Base-by-base conservation (phyloP, 2,888 invertebrate genomes). In the Carpatolechia fugitivella region DNA sequence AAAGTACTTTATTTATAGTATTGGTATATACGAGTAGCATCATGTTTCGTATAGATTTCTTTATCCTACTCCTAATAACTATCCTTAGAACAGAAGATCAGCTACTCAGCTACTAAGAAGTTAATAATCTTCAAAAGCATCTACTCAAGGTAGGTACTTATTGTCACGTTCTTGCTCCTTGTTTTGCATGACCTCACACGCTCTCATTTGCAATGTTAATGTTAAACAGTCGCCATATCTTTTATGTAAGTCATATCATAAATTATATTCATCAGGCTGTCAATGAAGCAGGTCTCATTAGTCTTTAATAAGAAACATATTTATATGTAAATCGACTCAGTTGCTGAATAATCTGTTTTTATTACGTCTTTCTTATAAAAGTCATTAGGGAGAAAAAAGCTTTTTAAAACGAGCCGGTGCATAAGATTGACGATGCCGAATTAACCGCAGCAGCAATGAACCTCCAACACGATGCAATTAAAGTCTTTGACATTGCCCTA, bases 131-230 rank as follows among this genome's bases (percentile, higher is more conserved):
- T 29, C n/a, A 29, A 5, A 7, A 13, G 29, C 20, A 29, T 20
- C 4, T 11, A 18, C 10, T 3, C 35, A 35, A 13, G 13, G 18
- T 11, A 33, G n/a, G 20, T 41, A 44, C 29, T 29, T 24, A 68
- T 72, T 72, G 72, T 74, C 74, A 62, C 63, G 61, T 69, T 59
- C 62, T 62, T 59, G 58, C 57, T 58, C 60, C 61, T 70, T 66
- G 66, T 63, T 60, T 35, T 35, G 31, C 47, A 24, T 13, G 29
- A 63, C 65, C 65, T 57, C 58, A 60, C 63, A 64, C 56, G 55
- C 58, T 52, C 64, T 62, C 56, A 74, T 76, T 76, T 72, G 68
- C 68, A 72, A 70, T 75, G 65, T 66, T 66, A 72, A 70, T 75
- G 65, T 66, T 66, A 69, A 72, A 63, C 64, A 54, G 60, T 57